These are phyloP conservation scores for Mythimna lalbum DNA, from an alignment of 2,888 invertebrate genomes.

Conservation along the genomic window DNA sequence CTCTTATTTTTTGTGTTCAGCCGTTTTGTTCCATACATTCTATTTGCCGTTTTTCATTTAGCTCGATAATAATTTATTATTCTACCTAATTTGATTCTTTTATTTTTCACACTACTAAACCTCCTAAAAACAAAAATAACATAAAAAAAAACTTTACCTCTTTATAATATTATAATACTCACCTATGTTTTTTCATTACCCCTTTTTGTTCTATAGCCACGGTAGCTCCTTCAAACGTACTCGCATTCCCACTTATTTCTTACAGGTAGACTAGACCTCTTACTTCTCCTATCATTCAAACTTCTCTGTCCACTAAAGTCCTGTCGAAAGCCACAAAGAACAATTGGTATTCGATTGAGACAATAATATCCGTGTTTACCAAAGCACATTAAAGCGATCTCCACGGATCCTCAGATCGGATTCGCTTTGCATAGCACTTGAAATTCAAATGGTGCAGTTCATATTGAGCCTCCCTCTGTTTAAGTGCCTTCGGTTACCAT, in stretches of 20 bases:
- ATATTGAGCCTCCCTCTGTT: constrained; percentile 83
- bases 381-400: constrained; percentile 78
- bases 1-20: too few species aligned
- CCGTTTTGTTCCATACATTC: too few species aligned
- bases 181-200: too few species aligned
- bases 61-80: too few species aligned
- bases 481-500: constrained; percentile 80
- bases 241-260: not conserved
- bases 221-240: too few species aligned
- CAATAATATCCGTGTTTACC: constrained; percentile 70
- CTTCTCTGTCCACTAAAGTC: constrained; percentile 16
- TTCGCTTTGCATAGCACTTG: constrained; percentile 89
- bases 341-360: constrained; percentile 63
- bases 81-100: too few species aligned
- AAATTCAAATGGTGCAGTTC: constrained; percentile 89
- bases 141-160: too few species aligned
- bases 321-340: constrained; percentile 47
- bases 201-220: too few species aligned
- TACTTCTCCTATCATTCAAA: not conserved
- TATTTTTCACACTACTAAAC: too few species aligned
- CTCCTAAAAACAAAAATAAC: too few species aligned
- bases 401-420: constrained; percentile 78
- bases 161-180: too few species aligned
- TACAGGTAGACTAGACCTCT: not conserved
- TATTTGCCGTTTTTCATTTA: too few species aligned